phyloP scores from a whole-genome alignment of 2,113 vertebrate genomes.

The Plestiodon gilberti region DNA sequence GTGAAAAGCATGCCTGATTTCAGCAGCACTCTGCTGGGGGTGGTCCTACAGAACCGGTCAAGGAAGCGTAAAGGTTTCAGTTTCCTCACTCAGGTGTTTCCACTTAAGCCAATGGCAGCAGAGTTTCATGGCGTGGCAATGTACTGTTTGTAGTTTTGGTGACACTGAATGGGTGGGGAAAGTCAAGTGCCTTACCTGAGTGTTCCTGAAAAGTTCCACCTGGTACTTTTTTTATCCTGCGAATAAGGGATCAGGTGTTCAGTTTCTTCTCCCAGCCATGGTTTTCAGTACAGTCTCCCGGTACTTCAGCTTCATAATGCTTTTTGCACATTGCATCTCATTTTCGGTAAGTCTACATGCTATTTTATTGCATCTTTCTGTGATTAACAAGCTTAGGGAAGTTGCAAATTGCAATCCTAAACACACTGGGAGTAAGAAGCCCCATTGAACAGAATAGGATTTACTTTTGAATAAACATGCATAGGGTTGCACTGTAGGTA shows the following conservation, averaged over 20 bases:
- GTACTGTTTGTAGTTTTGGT: background rate
- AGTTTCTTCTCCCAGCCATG: constrained; percentile 15
- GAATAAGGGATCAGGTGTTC: background rate
- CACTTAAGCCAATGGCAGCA: background rate
- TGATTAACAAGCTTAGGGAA: background rate
- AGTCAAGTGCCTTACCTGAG: background rate
- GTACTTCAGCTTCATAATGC: background rate
- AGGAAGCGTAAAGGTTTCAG: background rate
- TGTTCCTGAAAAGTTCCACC: constrained; percentile 15
- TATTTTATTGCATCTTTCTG: background rate
- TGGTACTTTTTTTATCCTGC: background rate
- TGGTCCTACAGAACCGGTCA: background rate
- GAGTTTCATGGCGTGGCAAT: background rate
- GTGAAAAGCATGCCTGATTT: background rate
- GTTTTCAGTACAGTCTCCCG: background rate
- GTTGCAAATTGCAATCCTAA: background rate
- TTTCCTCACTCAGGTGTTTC: background rate
- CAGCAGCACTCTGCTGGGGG: background rate
- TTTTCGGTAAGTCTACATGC: background rate
- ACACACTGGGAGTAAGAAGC: too few species aligned
- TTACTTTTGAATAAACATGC: too few species aligned
- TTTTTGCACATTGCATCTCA: background rate
- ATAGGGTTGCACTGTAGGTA: too few species aligned
- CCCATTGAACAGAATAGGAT: too few species aligned
- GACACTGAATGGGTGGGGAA: too few species aligned